A percentile compares a stretch with the other conserved stretches of the same genome.
phyloP scores from a whole-genome alignment of 2,888 invertebrate genomes.

The Chesias legatella region DNA sequence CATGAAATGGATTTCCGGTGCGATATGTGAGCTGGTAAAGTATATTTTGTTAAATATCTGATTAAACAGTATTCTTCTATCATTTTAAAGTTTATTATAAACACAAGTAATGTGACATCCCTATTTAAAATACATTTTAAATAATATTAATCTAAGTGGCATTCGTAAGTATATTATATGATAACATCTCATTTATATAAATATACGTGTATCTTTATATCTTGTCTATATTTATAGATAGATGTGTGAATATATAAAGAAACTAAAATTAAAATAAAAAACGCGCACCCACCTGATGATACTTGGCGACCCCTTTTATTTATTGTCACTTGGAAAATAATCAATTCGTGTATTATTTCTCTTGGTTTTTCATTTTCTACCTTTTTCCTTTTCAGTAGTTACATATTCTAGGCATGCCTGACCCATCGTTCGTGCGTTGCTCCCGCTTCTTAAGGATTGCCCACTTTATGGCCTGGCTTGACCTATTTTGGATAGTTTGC shows the following conservation, averaged over 20 bases:
- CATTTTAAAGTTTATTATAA: too few species aligned
- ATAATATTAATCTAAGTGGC: too few species aligned
- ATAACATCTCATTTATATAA: too few species aligned
- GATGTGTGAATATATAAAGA: too few species aligned
- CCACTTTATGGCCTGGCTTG: conserved; percentile 27
- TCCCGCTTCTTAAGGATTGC: conserved; percentile 27
- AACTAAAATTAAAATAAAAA: too few species aligned
- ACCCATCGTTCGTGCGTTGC: conserved; percentile 29
- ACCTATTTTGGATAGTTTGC: conserved; percentile 26
- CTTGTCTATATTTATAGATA: too few species aligned
- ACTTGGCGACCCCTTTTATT: too few species aligned
- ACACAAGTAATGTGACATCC: background rate
- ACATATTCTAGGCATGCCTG: conserved; percentile 31
- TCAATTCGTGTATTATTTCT: conserved; percentile 17
- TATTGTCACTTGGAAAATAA: conserved; percentile 17
- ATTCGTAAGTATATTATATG: too few species aligned
- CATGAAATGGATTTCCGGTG: conserved; percentile 33
- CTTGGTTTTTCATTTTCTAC: conserved; percentile 13
- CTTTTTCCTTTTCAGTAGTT: conserved; percentile 21
- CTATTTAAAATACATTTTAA: background rate
- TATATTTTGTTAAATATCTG: conserved; percentile 1
- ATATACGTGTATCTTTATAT: too few species aligned
- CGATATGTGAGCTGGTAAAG: conserved; percentile 7
- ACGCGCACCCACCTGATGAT: too few species aligned
- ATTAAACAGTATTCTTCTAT: too few species aligned